phyloP scores from a whole-genome alignment of 2,113 vertebrate genomes.

The Leuciscus idus region DNA sequence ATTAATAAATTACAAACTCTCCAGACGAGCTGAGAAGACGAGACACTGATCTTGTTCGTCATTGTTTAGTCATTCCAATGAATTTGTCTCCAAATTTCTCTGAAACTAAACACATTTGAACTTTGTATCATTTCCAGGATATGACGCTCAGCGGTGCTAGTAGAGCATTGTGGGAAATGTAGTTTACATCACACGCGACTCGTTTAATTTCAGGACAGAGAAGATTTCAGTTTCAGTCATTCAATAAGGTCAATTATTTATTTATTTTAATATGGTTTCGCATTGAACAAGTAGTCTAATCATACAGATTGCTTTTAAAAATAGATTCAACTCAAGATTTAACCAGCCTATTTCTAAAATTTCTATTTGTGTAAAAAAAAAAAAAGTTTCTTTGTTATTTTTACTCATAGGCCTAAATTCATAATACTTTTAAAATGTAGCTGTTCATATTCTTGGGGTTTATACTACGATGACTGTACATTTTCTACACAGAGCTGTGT shows the following conservation, averaged over 20 bases:
- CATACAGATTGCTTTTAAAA: background rate
- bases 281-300: background rate
- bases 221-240: too few relatives aligned
- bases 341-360: background rate
- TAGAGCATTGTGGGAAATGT: conserved; percentile 47
- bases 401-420: too few relatives aligned
- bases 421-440: too few relatives aligned
- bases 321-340: background rate
- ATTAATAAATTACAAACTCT: conserved; percentile 71
- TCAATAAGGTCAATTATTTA: too few relatives aligned
- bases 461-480: background rate
- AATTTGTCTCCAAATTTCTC: too few relatives aligned
- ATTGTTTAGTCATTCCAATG: background rate
- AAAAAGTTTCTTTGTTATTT: too few relatives aligned
- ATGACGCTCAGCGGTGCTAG: background rate
- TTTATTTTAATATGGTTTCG: background rate
- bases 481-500: background rate
- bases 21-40: conserved; percentile 51
- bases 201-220: too few relatives aligned
- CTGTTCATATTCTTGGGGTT: background rate
- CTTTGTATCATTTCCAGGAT: background rate
- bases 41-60: background rate
- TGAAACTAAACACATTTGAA: background rate
- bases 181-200: conserved; percentile 29
- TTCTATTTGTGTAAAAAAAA: background rate